A percentile compares a stretch with the other conserved stretches of the same genome.
Evolutionary conservation across 1,140 invertebrate species (phyloP).

Genomic region (Brachionus rubens): DNA sequence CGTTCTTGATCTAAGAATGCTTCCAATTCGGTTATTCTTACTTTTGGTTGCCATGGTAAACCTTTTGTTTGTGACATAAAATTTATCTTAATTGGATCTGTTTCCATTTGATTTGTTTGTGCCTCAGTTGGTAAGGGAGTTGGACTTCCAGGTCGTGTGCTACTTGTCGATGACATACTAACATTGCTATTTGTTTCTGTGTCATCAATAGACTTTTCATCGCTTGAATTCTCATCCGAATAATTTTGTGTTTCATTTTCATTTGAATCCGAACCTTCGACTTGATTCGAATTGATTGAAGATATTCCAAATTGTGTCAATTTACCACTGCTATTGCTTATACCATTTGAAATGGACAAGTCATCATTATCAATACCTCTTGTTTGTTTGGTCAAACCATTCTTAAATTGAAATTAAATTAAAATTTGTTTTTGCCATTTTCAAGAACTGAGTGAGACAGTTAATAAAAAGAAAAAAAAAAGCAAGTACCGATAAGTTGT

Average conservation of each 20-base stretch:
- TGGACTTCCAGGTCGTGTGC: constrained; percentile 30
- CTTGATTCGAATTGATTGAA: neutral
- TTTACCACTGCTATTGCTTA: constrained; percentile 14
- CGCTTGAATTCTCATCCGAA: neutral
- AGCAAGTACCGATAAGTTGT: neutral
- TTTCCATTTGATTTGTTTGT: neutral
- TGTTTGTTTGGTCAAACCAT: constrained; percentile 40
- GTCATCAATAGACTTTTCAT: neutral
- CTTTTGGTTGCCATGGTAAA: constrained; percentile 91
- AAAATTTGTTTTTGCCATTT: no score
- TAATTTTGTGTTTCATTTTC: neutral
- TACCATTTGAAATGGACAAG: neutral
- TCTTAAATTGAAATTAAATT: constrained; percentile 4
- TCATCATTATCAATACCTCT: constrained; percentile 42
- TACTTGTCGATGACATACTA: no score
- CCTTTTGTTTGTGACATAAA: constrained; percentile 55
- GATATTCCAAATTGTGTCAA: constrained; percentile 8
- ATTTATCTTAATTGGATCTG: constrained; percentile 4
- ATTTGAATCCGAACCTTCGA: neutral
- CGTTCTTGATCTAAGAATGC: constrained; percentile 83
- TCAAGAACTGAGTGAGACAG: no score
- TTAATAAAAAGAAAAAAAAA: no score
- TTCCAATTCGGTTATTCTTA: constrained; percentile 67
- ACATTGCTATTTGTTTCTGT: constrained; percentile 49
- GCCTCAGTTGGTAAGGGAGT: constrained; percentile 52